These are phyloP conservation scores for Drosophila busckii DNA, from an alignment of 1,140 invertebrate genomes.

Conservation along the genomic window DNA sequence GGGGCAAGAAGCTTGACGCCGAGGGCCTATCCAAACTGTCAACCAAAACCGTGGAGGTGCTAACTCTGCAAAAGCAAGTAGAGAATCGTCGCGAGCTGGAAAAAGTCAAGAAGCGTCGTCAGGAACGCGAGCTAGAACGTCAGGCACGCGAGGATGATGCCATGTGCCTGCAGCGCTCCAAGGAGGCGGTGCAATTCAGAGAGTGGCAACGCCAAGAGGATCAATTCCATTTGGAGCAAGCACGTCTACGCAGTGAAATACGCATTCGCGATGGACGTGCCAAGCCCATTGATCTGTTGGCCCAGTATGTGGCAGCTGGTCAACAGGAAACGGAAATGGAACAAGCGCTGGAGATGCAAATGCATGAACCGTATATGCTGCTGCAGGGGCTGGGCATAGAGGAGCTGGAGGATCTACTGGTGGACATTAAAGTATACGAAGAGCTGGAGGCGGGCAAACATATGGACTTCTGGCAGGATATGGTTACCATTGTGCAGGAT, in stretches of 20 bases:
- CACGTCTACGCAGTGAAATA: slow-evolving; percentile 93
- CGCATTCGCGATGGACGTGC: slow-evolving; percentile 97
- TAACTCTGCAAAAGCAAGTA: slow-evolving; percentile 92
- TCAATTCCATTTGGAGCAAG: slow-evolving; percentile 94
- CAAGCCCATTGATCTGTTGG: slow-evolving; percentile 98
- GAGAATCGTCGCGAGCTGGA: slow-evolving; percentile 94
- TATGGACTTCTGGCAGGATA: slow-evolving; percentile 97
- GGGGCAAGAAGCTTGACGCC: slow-evolving; percentile 97
- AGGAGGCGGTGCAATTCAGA: slow-evolving; percentile 96
- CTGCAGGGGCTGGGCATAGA: slow-evolving; percentile 93
- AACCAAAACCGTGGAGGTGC: slow-evolving; percentile 90
- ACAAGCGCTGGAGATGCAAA: slow-evolving; percentile 98
- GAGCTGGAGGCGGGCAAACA: slow-evolving; percentile 92
- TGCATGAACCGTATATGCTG: slow-evolving; percentile 99
- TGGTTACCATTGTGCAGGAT: slow-evolving; percentile 96
- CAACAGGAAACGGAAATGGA: slow-evolving; percentile 95
- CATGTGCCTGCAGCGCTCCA: slow-evolving; percentile 91
- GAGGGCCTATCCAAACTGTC: slow-evolving; percentile 90
- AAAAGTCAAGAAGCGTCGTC: slow-evolving; percentile 94
- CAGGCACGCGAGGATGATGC: slow-evolving; percentile 95
- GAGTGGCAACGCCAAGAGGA: slow-evolving; percentile 98
- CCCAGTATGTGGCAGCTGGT: slow-evolving; percentile 92
- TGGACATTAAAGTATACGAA: slow-evolving; percentile 97
- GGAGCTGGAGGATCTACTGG: slow-evolving; percentile 98
- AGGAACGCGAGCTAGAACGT: slow-evolving; percentile 93